A percentile compares a stretch with the other conserved stretches of the same genome.
These are phyloP conservation scores for Aurelia sp. DNA, from an alignment of 30 jellyfish, hydroid and myxozoan genomes.

Conservation along the genomic window DNA sequence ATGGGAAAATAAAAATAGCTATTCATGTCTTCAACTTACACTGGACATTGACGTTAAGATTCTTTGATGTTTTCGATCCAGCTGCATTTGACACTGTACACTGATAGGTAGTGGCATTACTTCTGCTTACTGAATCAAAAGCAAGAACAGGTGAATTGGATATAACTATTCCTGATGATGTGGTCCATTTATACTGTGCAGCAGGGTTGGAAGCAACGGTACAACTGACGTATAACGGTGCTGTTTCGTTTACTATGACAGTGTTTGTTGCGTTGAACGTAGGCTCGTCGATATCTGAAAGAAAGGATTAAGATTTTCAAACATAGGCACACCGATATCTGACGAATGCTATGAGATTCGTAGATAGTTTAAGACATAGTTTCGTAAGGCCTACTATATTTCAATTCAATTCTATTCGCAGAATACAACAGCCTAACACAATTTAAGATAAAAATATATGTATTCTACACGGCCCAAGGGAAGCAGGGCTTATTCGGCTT, in stretches of 20 bases:
- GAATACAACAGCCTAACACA: no score
- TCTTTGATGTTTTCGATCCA: not conserved
- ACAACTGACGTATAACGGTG: slow-evolving; percentile 10
- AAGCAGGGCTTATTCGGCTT: no score
- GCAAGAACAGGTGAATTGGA: not conserved
- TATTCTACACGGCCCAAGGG: no score
- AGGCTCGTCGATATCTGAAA: no score
- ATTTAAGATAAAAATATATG: no score
- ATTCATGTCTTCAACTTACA: slow-evolving; percentile 37
- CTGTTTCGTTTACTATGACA: slow-evolving; percentile 24
- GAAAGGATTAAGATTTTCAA: no score
- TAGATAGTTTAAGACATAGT: no score
- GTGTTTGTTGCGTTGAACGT: not conserved
- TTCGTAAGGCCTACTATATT: no score
- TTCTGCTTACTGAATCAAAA: slow-evolving; percentile 5
- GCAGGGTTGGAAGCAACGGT: slow-evolving; percentile 7
- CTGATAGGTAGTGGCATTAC: slow-evolving; percentile 14
- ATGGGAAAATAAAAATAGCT: no score
- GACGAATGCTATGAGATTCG: no score
- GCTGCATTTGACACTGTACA: slow-evolving; percentile 51
- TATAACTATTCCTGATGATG: not conserved
- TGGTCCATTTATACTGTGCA: slow-evolving; percentile 13
- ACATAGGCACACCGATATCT: no score
- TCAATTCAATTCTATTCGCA: no score
- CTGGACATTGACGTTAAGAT: slow-evolving; percentile 10